Evolutionary conservation across 2,888 invertebrate genomes (phyloP).

Genomic region (Taphrorychus bicolor): DNA sequence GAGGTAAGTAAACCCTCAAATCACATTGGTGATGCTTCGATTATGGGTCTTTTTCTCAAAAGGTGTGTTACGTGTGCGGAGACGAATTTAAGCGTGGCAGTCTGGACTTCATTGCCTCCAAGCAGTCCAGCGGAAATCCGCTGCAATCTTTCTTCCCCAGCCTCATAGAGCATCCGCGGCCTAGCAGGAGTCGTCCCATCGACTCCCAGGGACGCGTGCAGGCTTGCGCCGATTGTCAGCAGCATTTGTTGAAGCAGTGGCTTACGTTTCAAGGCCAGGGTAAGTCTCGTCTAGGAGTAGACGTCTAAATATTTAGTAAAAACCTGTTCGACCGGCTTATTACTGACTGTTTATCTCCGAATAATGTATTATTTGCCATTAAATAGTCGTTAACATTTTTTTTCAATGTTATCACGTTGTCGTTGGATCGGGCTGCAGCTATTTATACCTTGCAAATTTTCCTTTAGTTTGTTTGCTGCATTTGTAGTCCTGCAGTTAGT

Average conservation of each 20-base stretch:
- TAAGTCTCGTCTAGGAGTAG: slow-evolving; percentile 18
- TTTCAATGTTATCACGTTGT: no score
- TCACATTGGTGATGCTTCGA: neutral
- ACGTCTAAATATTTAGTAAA: no score
- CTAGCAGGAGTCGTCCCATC: slow-evolving; percentile 85
- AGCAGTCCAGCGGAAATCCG: slow-evolving; percentile 58
- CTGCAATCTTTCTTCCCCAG: slow-evolving; percentile 54
- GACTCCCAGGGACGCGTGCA: slow-evolving; percentile 78
- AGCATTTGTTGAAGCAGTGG: slow-evolving; percentile 89
- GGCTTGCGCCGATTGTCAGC: slow-evolving; percentile 84
- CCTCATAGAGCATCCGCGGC: slow-evolving; percentile 80
- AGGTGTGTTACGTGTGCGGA: slow-evolving; percentile 85
- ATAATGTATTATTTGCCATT: no score
- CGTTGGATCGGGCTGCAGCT: no score
- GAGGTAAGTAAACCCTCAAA: slow-evolving; percentile 69
- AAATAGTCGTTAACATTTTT: no score
- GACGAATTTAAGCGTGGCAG: slow-evolving; percentile 87
- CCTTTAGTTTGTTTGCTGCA: no score
- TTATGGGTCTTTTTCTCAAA: neutral
- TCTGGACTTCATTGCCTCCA: slow-evolving; percentile 72
- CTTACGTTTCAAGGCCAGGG: slow-evolving; percentile 64
- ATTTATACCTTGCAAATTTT: no score
- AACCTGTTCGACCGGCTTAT: no score
- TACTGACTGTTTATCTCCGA: no score
- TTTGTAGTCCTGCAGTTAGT: no score